These are phyloP conservation scores for Pseudococcus jackbeardsleyi DNA, from an alignment of 2,888 invertebrate genomes.

Conservation along the genomic window DNA sequence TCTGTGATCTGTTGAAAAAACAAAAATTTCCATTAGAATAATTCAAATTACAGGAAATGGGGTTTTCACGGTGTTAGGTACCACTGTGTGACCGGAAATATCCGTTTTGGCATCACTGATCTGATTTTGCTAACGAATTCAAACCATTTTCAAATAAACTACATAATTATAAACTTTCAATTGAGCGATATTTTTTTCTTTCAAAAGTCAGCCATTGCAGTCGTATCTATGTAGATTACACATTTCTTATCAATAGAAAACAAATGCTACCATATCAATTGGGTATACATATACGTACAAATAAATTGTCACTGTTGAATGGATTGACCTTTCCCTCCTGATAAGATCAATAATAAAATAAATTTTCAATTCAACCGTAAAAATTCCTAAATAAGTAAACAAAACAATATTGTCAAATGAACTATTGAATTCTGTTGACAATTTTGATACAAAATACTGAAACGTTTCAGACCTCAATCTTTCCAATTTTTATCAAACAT, in stretches of 20 bases:
- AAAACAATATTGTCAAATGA: background rate
- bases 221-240: background rate
- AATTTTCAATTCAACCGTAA: background rate
- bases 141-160: too few relatives aligned
- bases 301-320: constrained; percentile 22
- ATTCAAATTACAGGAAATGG: background rate
- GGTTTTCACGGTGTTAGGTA: background rate
- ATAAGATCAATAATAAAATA: constrained; percentile 24
- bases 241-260: constrained; percentile 8
- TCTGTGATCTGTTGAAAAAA: background rate
- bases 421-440: background rate
- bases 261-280: constrained; percentile 5
- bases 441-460: background rate
- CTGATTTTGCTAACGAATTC: background rate
- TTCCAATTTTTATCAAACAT: too few relatives aligned
- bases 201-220: background rate
- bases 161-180: too few relatives aligned
- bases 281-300: too few relatives aligned
- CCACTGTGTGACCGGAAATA: background rate
- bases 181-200: background rate
- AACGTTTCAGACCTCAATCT: too few relatives aligned
- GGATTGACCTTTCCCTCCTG: constrained; percentile 27
- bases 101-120: background rate
- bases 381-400: background rate
- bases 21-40: background rate